Evolutionary conservation across 2,888 invertebrate genomes (phyloP).

Genomic region (Anthrax anthrax): DNA sequence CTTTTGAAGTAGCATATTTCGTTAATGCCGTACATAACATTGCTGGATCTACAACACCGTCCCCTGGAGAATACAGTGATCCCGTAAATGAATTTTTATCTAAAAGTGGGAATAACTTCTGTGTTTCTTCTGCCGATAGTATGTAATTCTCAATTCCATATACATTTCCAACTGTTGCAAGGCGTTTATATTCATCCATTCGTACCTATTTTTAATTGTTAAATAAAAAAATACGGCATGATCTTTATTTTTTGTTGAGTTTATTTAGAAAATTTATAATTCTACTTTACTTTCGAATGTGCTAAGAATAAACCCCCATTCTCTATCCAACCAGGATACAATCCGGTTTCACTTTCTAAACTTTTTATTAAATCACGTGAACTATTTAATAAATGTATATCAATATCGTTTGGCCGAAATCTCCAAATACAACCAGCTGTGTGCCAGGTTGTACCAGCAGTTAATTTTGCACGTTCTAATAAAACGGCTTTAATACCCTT

Average conservation of each 20-base stretch:
- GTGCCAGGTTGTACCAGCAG: constrained; percentile 45
- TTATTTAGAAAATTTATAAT: too few species aligned
- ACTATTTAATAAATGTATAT: constrained; percentile 59
- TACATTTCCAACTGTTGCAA: constrained; percentile 65
- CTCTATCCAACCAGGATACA: constrained; percentile 74
- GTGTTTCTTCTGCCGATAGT: constrained; percentile 56
- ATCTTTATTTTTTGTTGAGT: too few species aligned
- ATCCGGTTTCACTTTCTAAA: constrained; percentile 64
- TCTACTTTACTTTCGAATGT: constrained; percentile 40
- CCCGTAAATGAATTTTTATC: constrained; percentile 60
- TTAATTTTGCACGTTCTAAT: constrained; percentile 61
- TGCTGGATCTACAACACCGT: constrained; percentile 74
- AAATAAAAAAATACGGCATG: too few species aligned
- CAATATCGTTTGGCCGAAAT: constrained; percentile 69
- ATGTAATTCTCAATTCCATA: constrained; percentile 64
- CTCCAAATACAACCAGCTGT: constrained; percentile 62
- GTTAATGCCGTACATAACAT: constrained; percentile 63
- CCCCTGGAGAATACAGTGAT: constrained; percentile 62
- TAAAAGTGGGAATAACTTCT: constrained; percentile 60
- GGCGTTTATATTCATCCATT: constrained; percentile 67
- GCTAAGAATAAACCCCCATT: constrained; percentile 86
- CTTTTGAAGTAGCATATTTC: constrained; percentile 53
- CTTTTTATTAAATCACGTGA: constrained; percentile 53
- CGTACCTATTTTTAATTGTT: too few species aligned
- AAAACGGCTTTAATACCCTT: constrained; percentile 62